These are phyloP conservation scores for Orbicella faveolata DNA, from an alignment of 64 coral and sea anemone genomes.

Conservation along the genomic window DNA sequence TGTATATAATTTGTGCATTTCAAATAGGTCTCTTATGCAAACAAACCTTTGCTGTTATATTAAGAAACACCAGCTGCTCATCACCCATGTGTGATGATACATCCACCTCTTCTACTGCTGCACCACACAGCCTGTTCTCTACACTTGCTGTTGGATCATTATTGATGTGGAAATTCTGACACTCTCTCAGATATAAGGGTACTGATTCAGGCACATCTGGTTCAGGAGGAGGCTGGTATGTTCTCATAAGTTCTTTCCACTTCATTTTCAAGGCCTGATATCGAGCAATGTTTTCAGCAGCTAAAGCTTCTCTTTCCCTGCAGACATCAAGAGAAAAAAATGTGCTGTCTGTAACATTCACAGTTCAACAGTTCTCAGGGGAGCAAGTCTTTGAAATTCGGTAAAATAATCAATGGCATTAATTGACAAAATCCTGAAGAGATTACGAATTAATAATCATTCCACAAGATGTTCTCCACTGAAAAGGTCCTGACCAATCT, in stretches of 20 bases:
- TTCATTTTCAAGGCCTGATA: slow-evolving; percentile 75
- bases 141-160: neutral
- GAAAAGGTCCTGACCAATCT: no score
- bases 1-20: no score
- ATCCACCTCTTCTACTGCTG: neutral
- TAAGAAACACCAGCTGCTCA: slow-evolving; percentile 45
- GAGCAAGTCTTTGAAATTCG: no score
- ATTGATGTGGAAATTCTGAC: neutral
- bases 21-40: neutral
- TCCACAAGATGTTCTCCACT: no score
- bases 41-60: slow-evolving; percentile 58
- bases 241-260: slow-evolving; percentile 76
- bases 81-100: neutral
- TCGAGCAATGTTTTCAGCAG: slow-evolving; percentile 71
- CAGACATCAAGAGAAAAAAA: neutral
- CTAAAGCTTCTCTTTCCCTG: slow-evolving; percentile 79
- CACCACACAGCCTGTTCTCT: neutral
- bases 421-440: no score
- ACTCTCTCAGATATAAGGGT: slow-evolving; percentile 70
- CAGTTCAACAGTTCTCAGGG: no score
- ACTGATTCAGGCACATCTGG: slow-evolving; percentile 15
- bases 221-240: neutral
- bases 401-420: no score
- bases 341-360: no score
- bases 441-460: no score